A percentile compares a stretch with the other conserved stretches of the same genome.
phyloP scores from a whole-genome alignment of 2,113 vertebrate genomes.

The Vimba vimba region DNA sequence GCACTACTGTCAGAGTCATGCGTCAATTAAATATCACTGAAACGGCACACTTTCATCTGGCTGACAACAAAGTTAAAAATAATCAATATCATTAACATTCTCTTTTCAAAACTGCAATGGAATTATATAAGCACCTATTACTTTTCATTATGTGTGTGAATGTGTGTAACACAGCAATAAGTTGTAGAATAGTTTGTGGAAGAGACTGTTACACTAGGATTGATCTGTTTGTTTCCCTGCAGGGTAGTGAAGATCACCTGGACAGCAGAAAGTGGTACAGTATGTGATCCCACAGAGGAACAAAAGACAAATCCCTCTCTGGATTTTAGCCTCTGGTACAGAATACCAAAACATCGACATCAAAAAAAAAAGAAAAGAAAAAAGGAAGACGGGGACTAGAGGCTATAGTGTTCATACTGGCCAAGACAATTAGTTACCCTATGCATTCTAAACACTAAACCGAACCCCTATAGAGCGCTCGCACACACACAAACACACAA shows the following conservation, averaged over 20 bases:
- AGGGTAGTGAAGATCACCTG: not conserved
- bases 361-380: not conserved
- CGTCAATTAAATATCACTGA: not conserved
- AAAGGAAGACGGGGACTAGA: not conserved
- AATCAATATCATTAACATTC: not conserved
- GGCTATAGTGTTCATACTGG: not conserved
- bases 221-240: not conserved
- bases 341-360: not conserved
- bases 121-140: no score
- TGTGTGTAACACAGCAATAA: not conserved
- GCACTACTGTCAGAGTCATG: not conserved
- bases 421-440: not conserved
- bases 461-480: not conserved
- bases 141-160: not conserved
- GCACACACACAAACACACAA: not conserved
- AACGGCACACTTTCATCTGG: not conserved
- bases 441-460: not conserved
- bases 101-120: no score
- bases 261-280: not conserved
- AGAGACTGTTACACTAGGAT: not conserved
- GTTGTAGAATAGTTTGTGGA: not conserved
- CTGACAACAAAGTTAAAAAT: not conserved
- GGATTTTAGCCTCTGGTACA: slow-evolving; percentile 17
- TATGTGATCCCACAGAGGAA: not conserved
- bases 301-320: slow-evolving; percentile 19